phyloP scores from a whole-genome alignment of 2,113 vertebrate genomes.

The Lampris megalopsis region DNA sequence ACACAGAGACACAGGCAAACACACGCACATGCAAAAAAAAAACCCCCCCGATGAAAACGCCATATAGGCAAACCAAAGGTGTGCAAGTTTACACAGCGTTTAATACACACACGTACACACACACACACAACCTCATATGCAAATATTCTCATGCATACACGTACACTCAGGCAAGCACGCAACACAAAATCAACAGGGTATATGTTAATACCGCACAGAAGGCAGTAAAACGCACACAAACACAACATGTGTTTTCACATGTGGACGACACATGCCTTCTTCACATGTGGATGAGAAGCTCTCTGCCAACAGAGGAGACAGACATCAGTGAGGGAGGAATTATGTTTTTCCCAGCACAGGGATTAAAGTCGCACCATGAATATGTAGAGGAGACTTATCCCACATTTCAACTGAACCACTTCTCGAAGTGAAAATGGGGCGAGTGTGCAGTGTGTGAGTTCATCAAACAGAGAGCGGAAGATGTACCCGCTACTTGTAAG shows the following conservation, averaged over 20 bases:
- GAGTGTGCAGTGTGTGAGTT: conserved; percentile 32
- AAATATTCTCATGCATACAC: conserved; percentile 1
- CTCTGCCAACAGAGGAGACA: conserved; percentile 39
- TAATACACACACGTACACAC: neutral
- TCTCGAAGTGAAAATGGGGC: conserved; percentile 37
- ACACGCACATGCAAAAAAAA: neutral
- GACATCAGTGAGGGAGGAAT: conserved; percentile 54
- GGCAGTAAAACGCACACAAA: neutral
- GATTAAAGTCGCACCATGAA: conserved; percentile 68
- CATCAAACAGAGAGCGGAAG: conserved; percentile 12
- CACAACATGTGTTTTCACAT: neutral
- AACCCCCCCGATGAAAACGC: too few relatives aligned
- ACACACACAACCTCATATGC: neutral
- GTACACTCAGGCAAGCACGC: neutral
- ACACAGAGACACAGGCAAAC: neutral
- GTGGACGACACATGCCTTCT: conserved; percentile 15
- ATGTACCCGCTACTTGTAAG: neutral
- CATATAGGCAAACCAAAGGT: too few relatives aligned
- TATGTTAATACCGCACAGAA: neutral
- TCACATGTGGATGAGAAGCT: conserved; percentile 39
- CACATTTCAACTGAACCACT: conserved; percentile 48
- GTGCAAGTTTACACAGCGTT: too few relatives aligned
- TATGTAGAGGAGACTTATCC: conserved; percentile 63
- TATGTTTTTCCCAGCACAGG: conserved; percentile 33
- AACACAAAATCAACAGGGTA: neutral